These are phyloP conservation scores for Mycalesis mineus DNA, from an alignment of 2,888 invertebrate species.

Conservation along the genomic window DNA sequence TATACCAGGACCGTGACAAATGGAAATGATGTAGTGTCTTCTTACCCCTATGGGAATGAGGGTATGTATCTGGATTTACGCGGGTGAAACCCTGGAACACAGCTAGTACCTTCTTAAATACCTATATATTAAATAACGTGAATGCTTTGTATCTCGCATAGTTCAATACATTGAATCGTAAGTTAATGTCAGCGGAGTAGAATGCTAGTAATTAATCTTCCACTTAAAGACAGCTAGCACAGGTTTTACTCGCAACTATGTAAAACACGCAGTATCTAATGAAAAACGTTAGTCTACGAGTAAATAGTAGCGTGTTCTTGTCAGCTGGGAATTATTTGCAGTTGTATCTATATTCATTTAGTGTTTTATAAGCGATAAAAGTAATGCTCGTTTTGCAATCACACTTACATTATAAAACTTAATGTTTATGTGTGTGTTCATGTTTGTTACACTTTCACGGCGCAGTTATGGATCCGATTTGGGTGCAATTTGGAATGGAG, in stretches of 20 bases:
- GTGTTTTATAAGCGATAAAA: too few species aligned
- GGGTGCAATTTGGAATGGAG: not conserved
- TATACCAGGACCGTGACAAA: too few species aligned
- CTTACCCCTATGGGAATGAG: too few species aligned
- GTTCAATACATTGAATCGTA: not conserved
- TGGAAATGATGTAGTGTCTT: too few species aligned
- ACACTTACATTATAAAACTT: too few species aligned
- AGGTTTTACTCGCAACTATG: not conserved
- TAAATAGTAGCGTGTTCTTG: not conserved
- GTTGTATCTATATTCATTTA: not conserved
- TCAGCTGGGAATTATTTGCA: not conserved
- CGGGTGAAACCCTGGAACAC: too few species aligned
- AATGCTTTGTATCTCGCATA: not conserved
- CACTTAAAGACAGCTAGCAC: slow-evolving; percentile 3
- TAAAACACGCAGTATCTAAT: not conserved
- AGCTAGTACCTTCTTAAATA: too few species aligned
- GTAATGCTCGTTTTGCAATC: too few species aligned
- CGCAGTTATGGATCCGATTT: not conserved
- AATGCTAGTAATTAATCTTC: slow-evolving; percentile 1
- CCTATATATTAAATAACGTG: too few species aligned
- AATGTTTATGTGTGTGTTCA: not conserved
- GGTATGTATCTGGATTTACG: too few species aligned
- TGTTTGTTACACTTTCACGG: not conserved
- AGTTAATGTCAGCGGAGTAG: not conserved
- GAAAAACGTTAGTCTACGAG: not conserved